phyloP scores from a whole-genome alignment of 2,797 vertebrate species.

The Peromyscus melanophrys region DNA sequence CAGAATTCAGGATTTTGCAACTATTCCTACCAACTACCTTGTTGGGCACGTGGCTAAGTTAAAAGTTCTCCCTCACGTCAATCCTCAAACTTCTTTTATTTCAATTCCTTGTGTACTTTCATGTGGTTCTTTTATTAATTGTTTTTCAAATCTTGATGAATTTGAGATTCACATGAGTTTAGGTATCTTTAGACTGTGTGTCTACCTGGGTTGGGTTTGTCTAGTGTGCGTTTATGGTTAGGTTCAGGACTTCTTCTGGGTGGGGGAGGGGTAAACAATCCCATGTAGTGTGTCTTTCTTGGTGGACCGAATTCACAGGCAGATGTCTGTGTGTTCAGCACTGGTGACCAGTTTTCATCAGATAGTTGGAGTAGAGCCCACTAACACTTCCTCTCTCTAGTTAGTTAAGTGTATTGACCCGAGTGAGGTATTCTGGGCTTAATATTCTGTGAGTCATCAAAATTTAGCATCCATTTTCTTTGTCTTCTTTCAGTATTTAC shows the following conservation, averaged over 20 bases:
- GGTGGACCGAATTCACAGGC: not conserved
- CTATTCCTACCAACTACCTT: conserved; percentile 27
- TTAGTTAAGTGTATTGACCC: not conserved
- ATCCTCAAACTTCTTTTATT: conserved; percentile 38
- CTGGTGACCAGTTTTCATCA: not conserved
- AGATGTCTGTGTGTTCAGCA: not conserved
- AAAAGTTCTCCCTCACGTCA: conserved; percentile 55
- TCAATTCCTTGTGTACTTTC: not conserved
- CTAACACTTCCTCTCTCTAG: not conserved
- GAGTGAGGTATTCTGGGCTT: not conserved
- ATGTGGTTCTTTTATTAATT: conserved; percentile 35
- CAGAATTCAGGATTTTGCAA: conserved; percentile 76
- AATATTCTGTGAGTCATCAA: not conserved
- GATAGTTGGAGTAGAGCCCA: not conserved
- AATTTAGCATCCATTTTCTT: not conserved
- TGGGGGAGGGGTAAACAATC: too few relatives aligned
- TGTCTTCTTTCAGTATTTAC: not conserved
- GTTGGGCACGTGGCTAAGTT: conserved; percentile 17
- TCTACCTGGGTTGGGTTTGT: not conserved
- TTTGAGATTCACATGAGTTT: not conserved
- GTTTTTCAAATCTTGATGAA: conserved; percentile 32
- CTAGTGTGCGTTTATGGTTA: not conserved
- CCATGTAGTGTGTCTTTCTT: not conserved
- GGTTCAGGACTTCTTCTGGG: not conserved
- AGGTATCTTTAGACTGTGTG: not conserved